Evolutionary conservation across 2,113 vertebrate species (phyloP), one percentile per base, ranked within the genome.

Genomic region (Clinocottus analis): DNA sequence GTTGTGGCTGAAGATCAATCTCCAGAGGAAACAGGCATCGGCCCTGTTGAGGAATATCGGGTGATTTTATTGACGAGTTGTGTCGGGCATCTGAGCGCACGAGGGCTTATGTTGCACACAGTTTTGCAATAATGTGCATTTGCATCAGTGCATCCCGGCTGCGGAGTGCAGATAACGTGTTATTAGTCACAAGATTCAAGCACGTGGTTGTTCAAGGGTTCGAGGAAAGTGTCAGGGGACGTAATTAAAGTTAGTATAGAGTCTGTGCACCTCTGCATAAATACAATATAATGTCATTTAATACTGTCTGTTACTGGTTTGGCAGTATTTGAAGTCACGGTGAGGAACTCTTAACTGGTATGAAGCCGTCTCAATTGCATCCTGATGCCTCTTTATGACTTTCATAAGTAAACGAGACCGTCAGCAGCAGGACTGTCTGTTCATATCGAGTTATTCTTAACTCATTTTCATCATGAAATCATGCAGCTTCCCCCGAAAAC

Each of bases 141-240:
- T 85, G 82, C 75, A 49, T 77, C 71, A 66, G 33, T 82, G 79
- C 59, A 31, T 82, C 47, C 19, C 19, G 29, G 55, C 68, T 73
- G 72, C 74, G 27, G 29, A 71, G 72, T 67, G 53, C 77, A 79
- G 70, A 55, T 58, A 62, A 41, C 61, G 37, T 39, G 39, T 37
- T 58, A 55, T 58, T 62, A 69, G 75, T 85, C 77, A 87, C 69
- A 72, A 72, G 77, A 53, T 72, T 16, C 58, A 39, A 10, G 45
- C 47, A 83, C 82, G 79, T 66, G 84, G 31, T 35, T 77, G 47
- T 84, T 77, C 23, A 73, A 47, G 12, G 25, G 60, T 81, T 83
- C 25, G 62, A 64, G 72, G 62, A 72, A n/a, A 47, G 29, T 29
- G 35, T 82, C 21, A 66, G 47, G 35, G 45, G 7, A 63, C 62